These are phyloP conservation scores for Syngnathus rostellatus DNA, from an alignment of 2,797 vertebrate genomes.

Conservation along the genomic window DNA sequence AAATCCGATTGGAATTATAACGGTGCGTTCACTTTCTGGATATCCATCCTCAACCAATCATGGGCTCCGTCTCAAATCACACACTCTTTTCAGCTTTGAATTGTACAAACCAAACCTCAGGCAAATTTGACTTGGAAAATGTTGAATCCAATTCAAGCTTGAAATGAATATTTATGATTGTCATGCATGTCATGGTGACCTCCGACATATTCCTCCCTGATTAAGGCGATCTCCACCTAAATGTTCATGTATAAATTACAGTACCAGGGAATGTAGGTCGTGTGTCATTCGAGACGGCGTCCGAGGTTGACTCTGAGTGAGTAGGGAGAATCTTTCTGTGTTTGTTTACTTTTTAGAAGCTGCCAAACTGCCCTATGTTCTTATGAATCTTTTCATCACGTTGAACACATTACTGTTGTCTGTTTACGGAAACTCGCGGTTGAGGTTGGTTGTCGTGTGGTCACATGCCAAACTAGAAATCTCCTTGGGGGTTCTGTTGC, in stretches of 20 bases:
- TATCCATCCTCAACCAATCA: constrained; percentile 8
- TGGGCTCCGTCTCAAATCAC: constrained; percentile 49
- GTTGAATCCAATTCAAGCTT: background rate
- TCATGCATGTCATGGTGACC: constrained; percentile 7
- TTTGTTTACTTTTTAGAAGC: constrained; percentile 64
- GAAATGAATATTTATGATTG: constrained; percentile 12
- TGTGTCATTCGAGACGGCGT: constrained; percentile 49
- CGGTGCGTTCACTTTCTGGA: background rate
- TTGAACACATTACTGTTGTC: constrained; percentile 36
- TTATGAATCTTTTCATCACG: constrained; percentile 41
- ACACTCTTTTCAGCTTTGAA: constrained; percentile 22
- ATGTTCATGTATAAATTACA: constrained; percentile 14
- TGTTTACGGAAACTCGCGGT: constrained; percentile 14
- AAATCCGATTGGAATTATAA: background rate
- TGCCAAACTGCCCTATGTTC: constrained; percentile 69
- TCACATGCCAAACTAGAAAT: constrained; percentile 39
- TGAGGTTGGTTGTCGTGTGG: constrained; percentile 13
- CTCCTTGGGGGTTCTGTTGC: constrained; percentile 30
- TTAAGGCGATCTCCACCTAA: background rate
- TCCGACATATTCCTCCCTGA: background rate
- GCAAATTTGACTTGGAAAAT: constrained; percentile 1
- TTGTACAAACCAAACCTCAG: constrained; percentile 11
- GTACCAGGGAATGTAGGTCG: constrained; percentile 30
- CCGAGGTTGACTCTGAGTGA: constrained; percentile 17
- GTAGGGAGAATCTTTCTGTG: constrained; percentile 15